Percentiles rank a stretch among this genome's conserved stretches.
Evolutionary conservation across 2,113 vertebrate genomes (phyloP).

Genomic region (Hucho hucho): DNA sequence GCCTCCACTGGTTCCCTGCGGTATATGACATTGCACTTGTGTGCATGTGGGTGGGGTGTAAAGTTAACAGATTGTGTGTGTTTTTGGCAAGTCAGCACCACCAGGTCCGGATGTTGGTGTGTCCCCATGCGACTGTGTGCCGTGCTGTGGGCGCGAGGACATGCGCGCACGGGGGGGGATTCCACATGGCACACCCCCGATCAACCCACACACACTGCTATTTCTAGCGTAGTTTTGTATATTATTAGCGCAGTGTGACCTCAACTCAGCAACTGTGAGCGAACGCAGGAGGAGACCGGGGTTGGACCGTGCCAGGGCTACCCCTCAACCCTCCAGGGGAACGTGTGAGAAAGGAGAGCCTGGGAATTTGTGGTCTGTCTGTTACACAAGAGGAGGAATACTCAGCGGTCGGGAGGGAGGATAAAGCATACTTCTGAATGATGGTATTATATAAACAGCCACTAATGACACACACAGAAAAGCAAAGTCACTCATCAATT

Average conservation of each 20-base stretch:
- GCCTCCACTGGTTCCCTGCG: neutral
- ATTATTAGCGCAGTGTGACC: constrained; percentile 52
- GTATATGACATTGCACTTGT: neutral
- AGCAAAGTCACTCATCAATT: neutral
- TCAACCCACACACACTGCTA: constrained; percentile 25
- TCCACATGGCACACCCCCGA: neutral
- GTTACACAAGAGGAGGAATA: too few species aligned
- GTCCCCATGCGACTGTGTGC: constrained; percentile 24
- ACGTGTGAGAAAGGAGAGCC: constrained; percentile 30
- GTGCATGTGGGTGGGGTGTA: constrained; percentile 20
- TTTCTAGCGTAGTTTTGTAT: constrained; percentile 18
- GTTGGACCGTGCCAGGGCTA: constrained; percentile 45
- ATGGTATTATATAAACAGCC: too few species aligned
- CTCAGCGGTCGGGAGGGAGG: too few species aligned
- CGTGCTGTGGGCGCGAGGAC: constrained; percentile 10
- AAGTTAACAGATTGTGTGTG: neutral
- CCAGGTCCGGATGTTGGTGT: constrained; percentile 27
- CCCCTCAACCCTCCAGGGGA: constrained; percentile 27
- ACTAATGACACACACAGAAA: neutral
- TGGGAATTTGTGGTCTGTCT: neutral
- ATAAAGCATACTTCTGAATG: too few species aligned
- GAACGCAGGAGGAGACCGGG: constrained; percentile 26
- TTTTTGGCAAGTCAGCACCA: constrained; percentile 1
- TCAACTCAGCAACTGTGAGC: constrained; percentile 37
- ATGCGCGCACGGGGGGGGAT: constrained; percentile 17